Evolutionary conservation across 2,113 vertebrate species (phyloP).

Genomic region (Amblyopsis rosae): DNA sequence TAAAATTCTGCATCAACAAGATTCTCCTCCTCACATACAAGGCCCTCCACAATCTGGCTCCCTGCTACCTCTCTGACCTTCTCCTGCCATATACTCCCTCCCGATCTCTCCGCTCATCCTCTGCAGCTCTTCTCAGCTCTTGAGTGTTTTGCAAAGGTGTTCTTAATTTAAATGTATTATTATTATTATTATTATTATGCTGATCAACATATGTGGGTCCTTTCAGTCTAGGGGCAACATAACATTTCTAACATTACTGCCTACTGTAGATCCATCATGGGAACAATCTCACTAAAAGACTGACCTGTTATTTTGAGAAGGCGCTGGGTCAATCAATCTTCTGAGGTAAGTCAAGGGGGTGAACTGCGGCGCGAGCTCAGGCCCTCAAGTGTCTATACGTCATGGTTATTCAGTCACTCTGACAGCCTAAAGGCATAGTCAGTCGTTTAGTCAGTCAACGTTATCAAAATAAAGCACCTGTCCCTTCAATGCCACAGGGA

Average conservation of each 20-base stretch:
- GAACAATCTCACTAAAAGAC: conserved; percentile 74
- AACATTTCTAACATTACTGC: conserved; percentile 66
- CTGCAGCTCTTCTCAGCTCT: background rate
- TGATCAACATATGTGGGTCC: conserved; percentile 18
- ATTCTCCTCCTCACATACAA: too few relatives aligned
- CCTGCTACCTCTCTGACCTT: too few relatives aligned
- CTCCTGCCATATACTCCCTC: too few relatives aligned
- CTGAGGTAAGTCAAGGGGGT: conserved; percentile 69
- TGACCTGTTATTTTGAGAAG: conserved; percentile 60
- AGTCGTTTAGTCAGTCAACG: too few relatives aligned
- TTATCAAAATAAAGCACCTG: too few relatives aligned
- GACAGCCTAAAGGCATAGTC: background rate
- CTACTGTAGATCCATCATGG: conserved; percentile 56
- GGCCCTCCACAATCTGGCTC: too few relatives aligned
- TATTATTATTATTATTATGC: too few relatives aligned
- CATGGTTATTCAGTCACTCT: conserved; percentile 11
- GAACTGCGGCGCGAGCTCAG: background rate
- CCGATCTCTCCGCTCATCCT: too few relatives aligned
- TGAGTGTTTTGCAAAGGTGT: conserved; percentile 1
- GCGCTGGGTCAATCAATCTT: conserved; percentile 64
- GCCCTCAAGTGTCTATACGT: conserved; percentile 16
- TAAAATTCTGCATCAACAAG: too few relatives aligned
- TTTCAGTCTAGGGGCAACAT: conserved; percentile 56
- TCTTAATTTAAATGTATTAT: background rate
- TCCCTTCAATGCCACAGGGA: too few relatives aligned